A percentile compares a stretch with the other conserved stretches of the same genome.
phyloP scores from a whole-genome alignment of 2,888 invertebrate species.

The Pachycephus smyrnensis region DNA sequence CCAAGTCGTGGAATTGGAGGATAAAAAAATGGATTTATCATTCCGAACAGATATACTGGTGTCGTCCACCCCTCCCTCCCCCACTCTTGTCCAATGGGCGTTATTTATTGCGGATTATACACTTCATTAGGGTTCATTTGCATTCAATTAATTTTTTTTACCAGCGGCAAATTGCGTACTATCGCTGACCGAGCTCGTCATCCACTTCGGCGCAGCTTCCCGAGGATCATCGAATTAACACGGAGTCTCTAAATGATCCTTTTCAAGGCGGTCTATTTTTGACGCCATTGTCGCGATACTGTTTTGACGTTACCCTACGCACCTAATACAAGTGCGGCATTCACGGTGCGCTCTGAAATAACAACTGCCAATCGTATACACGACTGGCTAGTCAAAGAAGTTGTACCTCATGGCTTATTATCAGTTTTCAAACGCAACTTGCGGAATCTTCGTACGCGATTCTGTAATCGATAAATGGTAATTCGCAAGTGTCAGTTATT shows the following conservation, averaged over 20 bases:
- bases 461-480: neutral
- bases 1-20: neutral
- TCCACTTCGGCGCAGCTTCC: neutral
- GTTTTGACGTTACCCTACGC: neutral
- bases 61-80: too few species aligned
- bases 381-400: neutral
- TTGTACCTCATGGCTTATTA: neutral
- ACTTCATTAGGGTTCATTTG: slow-evolving; percentile 1
- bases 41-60: too few species aligned
- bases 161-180: neutral
- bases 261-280: neutral
- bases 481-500: neutral
- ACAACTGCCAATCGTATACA: neutral
- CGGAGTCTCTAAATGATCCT: neutral
- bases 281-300: neutral
- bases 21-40: neutral
- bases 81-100: neutral
- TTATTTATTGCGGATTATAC: neutral
- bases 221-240: neutral
- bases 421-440: neutral
- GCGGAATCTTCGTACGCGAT: neutral
- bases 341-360: neutral
- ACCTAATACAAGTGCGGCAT: neutral
- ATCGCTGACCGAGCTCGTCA: neutral
- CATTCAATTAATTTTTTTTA: slow-evolving; percentile 7